A percentile compares a stretch with the other conserved stretches of the same genome.
These are phyloP conservation scores for Brachylomia viminalis DNA, from an alignment of 2,888 invertebrate species.

Conservation along the genomic window DNA sequence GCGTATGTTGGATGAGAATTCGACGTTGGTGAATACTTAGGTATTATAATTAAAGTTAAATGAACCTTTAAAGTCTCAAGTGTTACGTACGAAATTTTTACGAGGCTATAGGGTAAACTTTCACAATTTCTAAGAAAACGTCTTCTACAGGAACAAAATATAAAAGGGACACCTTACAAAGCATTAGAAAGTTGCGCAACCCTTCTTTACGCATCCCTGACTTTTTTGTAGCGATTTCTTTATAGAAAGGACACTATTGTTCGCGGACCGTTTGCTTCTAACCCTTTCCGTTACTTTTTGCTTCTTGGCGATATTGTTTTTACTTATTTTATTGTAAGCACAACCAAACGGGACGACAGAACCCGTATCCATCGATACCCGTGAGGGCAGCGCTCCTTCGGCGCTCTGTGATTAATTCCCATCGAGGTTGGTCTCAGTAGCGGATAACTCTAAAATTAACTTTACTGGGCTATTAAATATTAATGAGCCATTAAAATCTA, in stretches of 20 bases:
- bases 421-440: conserved; percentile 85
- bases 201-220: conserved; percentile 85
- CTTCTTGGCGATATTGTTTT: conserved; percentile 77
- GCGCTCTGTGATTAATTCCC: conserved; percentile 79
- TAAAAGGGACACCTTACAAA: conserved; percentile 85
- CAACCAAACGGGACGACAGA: conserved; percentile 63
- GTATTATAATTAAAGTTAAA: conserved; percentile 75
- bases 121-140: conserved; percentile 85
- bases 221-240: conserved; percentile 83
- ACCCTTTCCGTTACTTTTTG: conserved; percentile 88
- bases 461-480: conserved; percentile 88
- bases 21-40: conserved; percentile 62
- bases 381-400: conserved; percentile 64
- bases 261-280: conserved; percentile 83
- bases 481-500: conserved; percentile 89
- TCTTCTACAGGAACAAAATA: conserved; percentile 73
- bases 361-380: conserved; percentile 51
- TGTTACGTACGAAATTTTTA: conserved; percentile 71
- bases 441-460: conserved; percentile 88
- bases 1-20: conserved; percentile 75
- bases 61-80: conserved; percentile 74
- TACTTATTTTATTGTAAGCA: conserved; percentile 76
- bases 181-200: conserved; percentile 90
- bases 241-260: conserved; percentile 85
- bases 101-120: conserved; percentile 82